Evolutionary conservation across 2,797 vertebrate species (phyloP).

Genomic region (Hapalemur alaotrensis): DNA sequence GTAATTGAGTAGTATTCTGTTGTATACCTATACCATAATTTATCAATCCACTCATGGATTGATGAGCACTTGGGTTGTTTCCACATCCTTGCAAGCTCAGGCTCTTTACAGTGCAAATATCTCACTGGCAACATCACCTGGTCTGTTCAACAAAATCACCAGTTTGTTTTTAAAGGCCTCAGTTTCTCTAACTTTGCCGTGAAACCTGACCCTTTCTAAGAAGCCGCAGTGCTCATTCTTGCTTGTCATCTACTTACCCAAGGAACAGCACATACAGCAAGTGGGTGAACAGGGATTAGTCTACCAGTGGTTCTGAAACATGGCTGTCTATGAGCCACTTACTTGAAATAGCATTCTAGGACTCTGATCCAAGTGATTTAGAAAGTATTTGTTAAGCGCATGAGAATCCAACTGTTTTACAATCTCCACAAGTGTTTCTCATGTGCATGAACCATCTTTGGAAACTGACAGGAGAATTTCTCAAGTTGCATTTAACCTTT

Average conservation of each 20-base stretch:
- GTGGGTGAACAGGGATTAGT: neutral
- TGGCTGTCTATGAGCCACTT: neutral
- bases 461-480: conserved; percentile 64
- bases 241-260: neutral
- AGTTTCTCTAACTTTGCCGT: neutral
- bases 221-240: neutral
- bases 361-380: neutral
- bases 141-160: neutral
- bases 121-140: neutral
- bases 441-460: conserved; percentile 51
- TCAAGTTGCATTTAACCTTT: conserved; percentile 64
- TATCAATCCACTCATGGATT: too few relatives aligned
- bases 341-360: neutral
- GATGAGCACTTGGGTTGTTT: too few relatives aligned
- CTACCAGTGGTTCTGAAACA: neutral
- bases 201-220: neutral
- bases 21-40: too few relatives aligned
- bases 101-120: neutral
- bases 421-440: conserved; percentile 32
- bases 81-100: neutral
- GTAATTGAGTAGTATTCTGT: too few relatives aligned
- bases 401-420: conserved; percentile 42
- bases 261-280: neutral
- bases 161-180: neutral
- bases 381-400: neutral